Percentiles rank a stretch among this genome's conserved stretches.
These are phyloP conservation scores for Sorex fumeus DNA, from an alignment of 2,113 vertebrate genomes.

Conservation along the genomic window DNA sequence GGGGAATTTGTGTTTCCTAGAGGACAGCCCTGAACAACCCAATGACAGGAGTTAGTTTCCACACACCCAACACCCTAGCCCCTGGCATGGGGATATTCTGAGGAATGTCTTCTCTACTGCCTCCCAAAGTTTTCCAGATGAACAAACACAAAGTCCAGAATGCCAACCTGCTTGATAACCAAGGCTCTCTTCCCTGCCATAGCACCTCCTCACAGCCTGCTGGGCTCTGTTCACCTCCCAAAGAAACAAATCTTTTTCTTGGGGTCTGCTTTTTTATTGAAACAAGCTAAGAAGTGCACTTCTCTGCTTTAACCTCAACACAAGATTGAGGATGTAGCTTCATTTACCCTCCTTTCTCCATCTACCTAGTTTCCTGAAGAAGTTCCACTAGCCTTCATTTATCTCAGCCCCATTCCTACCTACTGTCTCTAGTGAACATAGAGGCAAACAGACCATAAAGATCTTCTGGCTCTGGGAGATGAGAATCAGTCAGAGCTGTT, in stretches of 20 bases:
- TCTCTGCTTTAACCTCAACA: not conserved
- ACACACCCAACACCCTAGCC: not conserved
- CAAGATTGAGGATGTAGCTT: not conserved
- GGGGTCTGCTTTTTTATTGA: not conserved
- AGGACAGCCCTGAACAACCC: not conserved
- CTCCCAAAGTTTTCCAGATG: not conserved
- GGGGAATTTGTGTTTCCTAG: not conserved
- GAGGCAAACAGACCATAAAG: not conserved
- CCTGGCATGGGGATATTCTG: not conserved
- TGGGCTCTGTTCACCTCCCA: not conserved
- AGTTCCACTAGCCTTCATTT: too few relatives aligned
- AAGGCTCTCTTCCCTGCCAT: not conserved
- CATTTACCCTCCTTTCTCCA: not conserved
- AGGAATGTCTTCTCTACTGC: not conserved
- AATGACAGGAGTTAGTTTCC: accelerated
- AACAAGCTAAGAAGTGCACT: not conserved
- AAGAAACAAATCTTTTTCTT: not conserved
- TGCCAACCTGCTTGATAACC: not conserved
- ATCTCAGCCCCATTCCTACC: too few relatives aligned
- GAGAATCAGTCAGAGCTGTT: not conserved
- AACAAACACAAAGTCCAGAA: not conserved
- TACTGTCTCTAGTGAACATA: not conserved
- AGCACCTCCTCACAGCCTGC: not conserved
- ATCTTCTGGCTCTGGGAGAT: not conserved
- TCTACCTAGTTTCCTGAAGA: not conserved